phyloP scores from a whole-genome alignment of 2,113 vertebrate species.

The Pseudolaguvia tuberculata region DNA sequence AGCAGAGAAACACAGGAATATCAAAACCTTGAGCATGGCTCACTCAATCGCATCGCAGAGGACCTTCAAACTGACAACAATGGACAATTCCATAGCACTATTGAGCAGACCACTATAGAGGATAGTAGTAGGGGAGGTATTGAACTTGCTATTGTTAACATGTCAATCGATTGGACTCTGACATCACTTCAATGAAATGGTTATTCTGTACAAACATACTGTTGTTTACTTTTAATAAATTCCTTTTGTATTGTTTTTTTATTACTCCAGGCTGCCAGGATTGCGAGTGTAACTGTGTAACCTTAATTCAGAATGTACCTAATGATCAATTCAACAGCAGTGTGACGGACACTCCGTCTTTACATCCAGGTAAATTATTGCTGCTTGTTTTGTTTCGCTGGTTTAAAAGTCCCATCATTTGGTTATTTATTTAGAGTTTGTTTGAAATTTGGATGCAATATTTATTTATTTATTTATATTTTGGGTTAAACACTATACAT shows the following conservation, averaged over 20 bases:
- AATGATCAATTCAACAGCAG: slow-evolving; percentile 59
- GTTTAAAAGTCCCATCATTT: background rate
- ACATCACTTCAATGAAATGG: background rate
- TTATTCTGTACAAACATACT: background rate
- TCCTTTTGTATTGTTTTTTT: slow-evolving; percentile 22
- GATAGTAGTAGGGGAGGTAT: slow-evolving; percentile 67
- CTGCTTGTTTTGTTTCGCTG: background rate
- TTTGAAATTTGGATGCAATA: background rate
- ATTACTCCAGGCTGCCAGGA: slow-evolving; percentile 66
- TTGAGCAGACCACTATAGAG: slow-evolving; percentile 45
- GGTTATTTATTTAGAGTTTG: background rate
- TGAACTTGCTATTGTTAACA: background rate
- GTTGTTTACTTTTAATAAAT: background rate
- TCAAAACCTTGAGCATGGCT: slow-evolving; percentile 65
- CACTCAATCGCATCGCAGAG: slow-evolving; percentile 52
- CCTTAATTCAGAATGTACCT: slow-evolving; percentile 60
- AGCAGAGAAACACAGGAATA: slow-evolving; percentile 78
- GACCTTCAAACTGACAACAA: slow-evolving; percentile 59
- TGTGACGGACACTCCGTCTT: slow-evolving; percentile 52
- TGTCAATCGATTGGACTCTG: background rate
- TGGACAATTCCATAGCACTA: slow-evolving; percentile 46
- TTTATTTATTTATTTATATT: too few species aligned
- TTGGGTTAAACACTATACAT: too few species aligned
- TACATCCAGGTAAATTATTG: slow-evolving; percentile 70
- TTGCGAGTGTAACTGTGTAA: slow-evolving; percentile 80